Evolutionary conservation across 2,113 vertebrate genomes (phyloP).

Genomic region (Proterorhinus semilunaris): DNA sequence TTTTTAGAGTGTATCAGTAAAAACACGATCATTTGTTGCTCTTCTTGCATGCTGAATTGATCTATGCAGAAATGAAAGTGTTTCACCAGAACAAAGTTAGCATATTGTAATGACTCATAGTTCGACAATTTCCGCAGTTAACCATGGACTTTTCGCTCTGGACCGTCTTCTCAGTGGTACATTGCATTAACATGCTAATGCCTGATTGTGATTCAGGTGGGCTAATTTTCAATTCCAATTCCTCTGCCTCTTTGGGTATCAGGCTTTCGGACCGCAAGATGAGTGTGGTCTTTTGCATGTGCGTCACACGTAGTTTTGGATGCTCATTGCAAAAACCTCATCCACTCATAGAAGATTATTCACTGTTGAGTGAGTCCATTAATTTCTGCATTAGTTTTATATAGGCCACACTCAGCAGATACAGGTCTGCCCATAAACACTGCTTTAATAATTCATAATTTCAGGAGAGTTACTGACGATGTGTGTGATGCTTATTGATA

Average conservation of each 20-base stretch:
- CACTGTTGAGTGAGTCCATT: background rate
- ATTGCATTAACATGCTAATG: background rate
- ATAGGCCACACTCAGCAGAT: background rate
- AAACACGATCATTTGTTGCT: no score
- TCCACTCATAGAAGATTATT: background rate
- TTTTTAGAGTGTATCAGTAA: no score
- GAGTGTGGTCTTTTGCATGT: background rate
- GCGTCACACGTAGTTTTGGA: background rate
- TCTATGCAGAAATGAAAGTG: no score
- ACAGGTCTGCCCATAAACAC: background rate
- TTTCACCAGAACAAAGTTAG: no score
- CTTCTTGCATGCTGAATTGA: no score
- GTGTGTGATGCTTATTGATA: background rate
- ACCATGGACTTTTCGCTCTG: no score
- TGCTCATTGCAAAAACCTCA: background rate
- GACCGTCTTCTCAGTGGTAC: background rate
- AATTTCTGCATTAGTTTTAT: background rate
- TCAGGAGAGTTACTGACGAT: background rate
- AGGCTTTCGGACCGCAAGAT: background rate
- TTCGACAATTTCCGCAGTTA: no score
- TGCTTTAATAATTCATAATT: background rate
- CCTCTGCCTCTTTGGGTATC: background rate
- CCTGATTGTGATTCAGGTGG: background rate
- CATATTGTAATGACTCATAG: no score
- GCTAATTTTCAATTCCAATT: background rate